Conservation (phyloP, 2,888 invertebrate genomes). For the Zygothrica quintamaculata region DNA sequence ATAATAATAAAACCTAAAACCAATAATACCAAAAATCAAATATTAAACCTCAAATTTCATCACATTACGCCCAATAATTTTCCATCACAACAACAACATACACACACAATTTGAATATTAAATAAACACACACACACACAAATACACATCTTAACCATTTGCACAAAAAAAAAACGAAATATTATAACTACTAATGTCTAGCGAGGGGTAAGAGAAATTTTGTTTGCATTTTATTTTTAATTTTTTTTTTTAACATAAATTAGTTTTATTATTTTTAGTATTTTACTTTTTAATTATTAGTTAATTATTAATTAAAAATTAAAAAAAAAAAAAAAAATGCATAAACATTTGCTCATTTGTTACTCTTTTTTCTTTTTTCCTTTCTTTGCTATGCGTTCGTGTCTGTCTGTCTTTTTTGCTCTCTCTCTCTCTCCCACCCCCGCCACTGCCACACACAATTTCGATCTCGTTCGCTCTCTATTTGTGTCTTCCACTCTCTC, state of each 20-base stretch:
- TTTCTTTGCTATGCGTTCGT: constrained; percentile 26
- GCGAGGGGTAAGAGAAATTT: constrained; percentile 79
- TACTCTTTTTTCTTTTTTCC: constrained; percentile 46
- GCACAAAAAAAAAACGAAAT: constrained; percentile 56
- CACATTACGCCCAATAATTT: constrained; percentile 49
- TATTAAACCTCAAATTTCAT: constrained; percentile 28
- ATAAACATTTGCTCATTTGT: constrained; percentile 52
- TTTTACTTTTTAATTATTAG: constrained; percentile 23
- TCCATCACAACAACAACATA: constrained; percentile 43
- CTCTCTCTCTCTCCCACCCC: constrained; percentile 10
- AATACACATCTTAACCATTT: constrained; percentile 46
- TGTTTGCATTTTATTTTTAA: too few relatives aligned
- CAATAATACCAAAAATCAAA: constrained; percentile 19
- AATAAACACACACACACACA: constrained; percentile 31
- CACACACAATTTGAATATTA: constrained; percentile 30
- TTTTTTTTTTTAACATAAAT: constrained; percentile 43
- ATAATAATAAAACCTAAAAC: constrained; percentile 17
- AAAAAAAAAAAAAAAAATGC: constrained; percentile 18
- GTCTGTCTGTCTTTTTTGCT: too few relatives aligned
- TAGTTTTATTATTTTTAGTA: constrained; percentile 28
- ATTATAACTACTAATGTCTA: constrained; percentile 78
- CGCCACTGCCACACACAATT: constrained; percentile 9
- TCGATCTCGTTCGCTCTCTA: constrained; percentile 10
- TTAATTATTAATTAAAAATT: constrained; percentile 27
- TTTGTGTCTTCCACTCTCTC: constrained; percentile 18